Percentiles rank a stretch among this genome's conserved stretches.
These are phyloP conservation scores for Hydrochoerus hydrochaeris DNA, from an alignment of 2,113 vertebrate genomes.

Conservation along the genomic window DNA sequence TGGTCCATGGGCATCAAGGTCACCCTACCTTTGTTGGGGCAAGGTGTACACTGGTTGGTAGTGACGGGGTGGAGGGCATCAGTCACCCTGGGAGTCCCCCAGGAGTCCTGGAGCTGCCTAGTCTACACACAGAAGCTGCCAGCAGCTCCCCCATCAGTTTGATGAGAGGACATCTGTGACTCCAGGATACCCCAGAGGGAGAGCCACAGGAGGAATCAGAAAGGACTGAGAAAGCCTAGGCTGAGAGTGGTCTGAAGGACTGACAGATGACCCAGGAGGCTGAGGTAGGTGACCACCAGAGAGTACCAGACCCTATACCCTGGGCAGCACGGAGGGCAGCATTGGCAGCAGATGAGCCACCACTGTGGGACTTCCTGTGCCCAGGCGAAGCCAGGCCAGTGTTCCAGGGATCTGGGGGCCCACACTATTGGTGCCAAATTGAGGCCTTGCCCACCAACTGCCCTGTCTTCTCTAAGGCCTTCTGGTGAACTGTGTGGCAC, in stretches of 20 bases:
- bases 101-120: neutral
- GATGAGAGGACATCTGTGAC: neutral
- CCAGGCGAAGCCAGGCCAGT: fast-evolving
- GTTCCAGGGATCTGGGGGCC: neutral
- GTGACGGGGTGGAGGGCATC: neutral
- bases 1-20: neutral
- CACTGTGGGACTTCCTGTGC: fast-evolving
- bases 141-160: neutral
- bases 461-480: neutral
- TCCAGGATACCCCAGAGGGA: neutral
- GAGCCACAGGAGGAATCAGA: too few species aligned
- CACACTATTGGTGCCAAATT: neutral
- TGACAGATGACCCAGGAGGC: neutral
- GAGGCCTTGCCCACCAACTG: neutral
- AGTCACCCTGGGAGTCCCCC: too few species aligned
- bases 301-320: neutral
- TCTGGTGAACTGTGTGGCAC: neutral
- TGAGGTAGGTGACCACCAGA: neutral
- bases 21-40: neutral
- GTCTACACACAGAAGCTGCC: neutral
- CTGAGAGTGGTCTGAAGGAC: neutral
- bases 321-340: fast-evolving
- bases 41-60: neutral
- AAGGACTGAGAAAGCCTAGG: neutral
- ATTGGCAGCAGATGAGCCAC: neutral